Base-by-base conservation (phyloP, 2,113 vertebrate genomes). In the Ceyx cyanopectus region DNA sequence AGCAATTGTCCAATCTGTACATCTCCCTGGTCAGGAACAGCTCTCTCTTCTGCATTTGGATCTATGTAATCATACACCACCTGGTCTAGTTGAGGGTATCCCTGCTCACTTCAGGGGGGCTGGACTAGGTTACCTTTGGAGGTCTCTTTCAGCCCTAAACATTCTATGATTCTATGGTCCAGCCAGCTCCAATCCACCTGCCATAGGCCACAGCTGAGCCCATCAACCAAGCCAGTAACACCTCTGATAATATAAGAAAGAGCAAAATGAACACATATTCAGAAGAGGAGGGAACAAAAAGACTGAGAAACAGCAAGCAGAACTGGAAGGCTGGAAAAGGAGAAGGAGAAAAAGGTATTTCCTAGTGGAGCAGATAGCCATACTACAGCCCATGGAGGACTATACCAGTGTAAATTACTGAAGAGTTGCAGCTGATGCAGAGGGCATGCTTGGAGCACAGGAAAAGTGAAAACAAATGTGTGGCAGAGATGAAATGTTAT, bases 1-100 rank as follows among this genome's bases (percentile, higher is more conserved):
- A 99, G 97, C 89, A 98, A 93, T 21, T 98, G 97, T 85, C 95
- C 97, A 84, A 94, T 97, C 66, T 98, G 98, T 57, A 97, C 92
- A 43, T 99, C 98, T 88, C 98, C 98, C 87, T 97, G 97, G 89
- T 99, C 99, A 94, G 98, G 98, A 81, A 98, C 98, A 94, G 97
- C 96, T 94, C 97, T 97, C 80, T 99, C 99, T 86, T 99, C 99
- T 23, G 98, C 93, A 58, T 92, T 99, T 50, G 98, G 98, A 70
- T 99, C 99, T 96, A 98, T 98, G n/a, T n/a, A n/a, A n/a, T n/a
- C n/a, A n/a, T n/a, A n/a, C n/a, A n/a, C n/a, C n/a, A n/a, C n/a
- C n/a, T n/a, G n/a, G n/a, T n/a, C n/a, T n/a, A n/a, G n/a, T n/a
- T n/a, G n/a, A n/a, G n/a, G n/a, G n/a, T n/a, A n/a, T n/a, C n/a